Percentiles rank a stretch among this genome's conserved stretches.
Conservation (phyloP, 2,113 vertebrate genomes). For the Cyprinodon brontotheroides region DNA sequence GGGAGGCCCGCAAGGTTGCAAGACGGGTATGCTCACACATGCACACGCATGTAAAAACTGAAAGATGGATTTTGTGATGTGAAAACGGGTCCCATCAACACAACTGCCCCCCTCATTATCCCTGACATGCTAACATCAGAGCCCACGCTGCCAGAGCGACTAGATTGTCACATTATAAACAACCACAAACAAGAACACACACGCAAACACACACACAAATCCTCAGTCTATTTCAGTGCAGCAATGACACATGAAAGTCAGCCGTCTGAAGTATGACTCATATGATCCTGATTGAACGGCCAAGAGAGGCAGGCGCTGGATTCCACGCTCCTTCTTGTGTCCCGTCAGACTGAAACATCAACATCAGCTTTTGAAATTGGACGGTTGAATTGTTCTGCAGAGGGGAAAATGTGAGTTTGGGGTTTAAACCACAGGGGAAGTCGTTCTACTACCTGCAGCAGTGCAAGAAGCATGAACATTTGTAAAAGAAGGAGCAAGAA, state of each 20-base stretch:
- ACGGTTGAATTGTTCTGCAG: neutral
- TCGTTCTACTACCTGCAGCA: neutral
- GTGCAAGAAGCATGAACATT: neutral
- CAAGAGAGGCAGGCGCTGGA: neutral
- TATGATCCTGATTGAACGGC: neutral
- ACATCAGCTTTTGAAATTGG: neutral
- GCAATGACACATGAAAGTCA: neutral
- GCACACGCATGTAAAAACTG: too few relatives aligned
- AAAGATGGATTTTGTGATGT: neutral
- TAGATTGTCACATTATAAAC: neutral
- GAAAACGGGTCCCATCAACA: neutral
- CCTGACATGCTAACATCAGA: neutral
- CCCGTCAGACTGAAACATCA: neutral
- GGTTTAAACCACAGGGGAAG: neutral
- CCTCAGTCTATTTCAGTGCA: neutral
- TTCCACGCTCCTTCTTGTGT: neutral
- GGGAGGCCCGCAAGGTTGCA: conserved; percentile 92
- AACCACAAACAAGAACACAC: neutral
- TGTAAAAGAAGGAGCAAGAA: neutral
- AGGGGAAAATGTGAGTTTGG: neutral
- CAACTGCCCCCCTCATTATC: neutral
- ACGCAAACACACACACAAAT: neutral
- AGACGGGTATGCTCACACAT: conserved; percentile 83
- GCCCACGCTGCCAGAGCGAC: neutral
- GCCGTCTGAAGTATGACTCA: neutral